Evolutionary conservation across 2,113 vertebrate genomes (phyloP), one percentile per base, ranked within the genome.

Genomic region (Litocranius walleri): DNA sequence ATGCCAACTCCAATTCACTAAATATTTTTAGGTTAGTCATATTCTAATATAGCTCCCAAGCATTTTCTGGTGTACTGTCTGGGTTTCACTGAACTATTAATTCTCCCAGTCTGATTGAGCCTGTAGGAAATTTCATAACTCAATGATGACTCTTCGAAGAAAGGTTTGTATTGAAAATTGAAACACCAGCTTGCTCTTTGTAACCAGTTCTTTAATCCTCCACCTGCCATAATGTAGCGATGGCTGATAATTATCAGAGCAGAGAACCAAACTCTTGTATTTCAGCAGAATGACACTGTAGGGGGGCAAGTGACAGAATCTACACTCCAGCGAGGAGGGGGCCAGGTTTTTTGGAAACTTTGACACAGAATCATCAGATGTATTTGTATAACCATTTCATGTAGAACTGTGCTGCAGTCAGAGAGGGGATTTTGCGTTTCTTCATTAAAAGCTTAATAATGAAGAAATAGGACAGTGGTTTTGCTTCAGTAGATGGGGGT

Each of bases 361-460:
- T 96, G 98, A 96, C 98, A 97, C 62, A 10, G 62, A 94, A 96
- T 94, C 88, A 95, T 94, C 88, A 95, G 97, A 98, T 98, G 92
- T 98, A 98, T 99, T 99, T 98, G 97, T 97, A 83, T 98, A 98
- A 99, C 98, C 98, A 98, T 98, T 98, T 98, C 95, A 95, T 29
- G 89, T 98, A 97, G 96, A 98, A 95, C 33, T 12, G 23, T 97
- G 95, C 96, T 95, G 83, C 98, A 98, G 97, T 98, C 98, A 96
- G 97, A 98, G 96, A 95, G 80, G 64, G 80, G 96, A 97, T 98
- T 98, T 98, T 98, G 95, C 97, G 97, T 98, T 98, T 98, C 98
- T 99, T 99, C 99, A 98, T 99, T 99, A 99, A 98, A 98, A 98
- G 98, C 99, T 98, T 99, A 99, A 98, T 99, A 99, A 98, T 88